Evolutionary conservation across 2,797 vertebrate species (phyloP).

Genomic region (Coranthus polyacanthus): DNA sequence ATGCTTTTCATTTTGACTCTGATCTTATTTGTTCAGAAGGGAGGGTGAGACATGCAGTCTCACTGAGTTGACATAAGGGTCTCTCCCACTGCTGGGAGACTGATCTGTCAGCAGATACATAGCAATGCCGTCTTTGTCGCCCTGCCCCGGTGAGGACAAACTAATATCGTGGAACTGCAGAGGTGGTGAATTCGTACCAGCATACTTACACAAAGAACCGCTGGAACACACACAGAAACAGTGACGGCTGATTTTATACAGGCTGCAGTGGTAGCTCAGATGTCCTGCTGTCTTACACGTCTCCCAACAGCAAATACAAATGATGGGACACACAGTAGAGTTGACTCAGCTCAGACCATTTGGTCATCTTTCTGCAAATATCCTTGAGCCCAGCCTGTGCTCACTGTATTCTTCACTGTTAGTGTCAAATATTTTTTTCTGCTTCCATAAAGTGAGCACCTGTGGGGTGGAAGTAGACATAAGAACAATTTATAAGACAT

Average conservation of each 20-base stretch:
- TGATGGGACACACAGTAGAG: slow-evolving; percentile 24
- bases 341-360: slow-evolving; percentile 7
- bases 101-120: slow-evolving; percentile 75
- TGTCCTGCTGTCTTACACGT: slow-evolving; percentile 19
- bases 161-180: slow-evolving; percentile 70
- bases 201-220: slow-evolving; percentile 29
- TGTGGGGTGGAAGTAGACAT: background rate
- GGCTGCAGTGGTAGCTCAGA: slow-evolving; percentile 20
- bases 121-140: slow-evolving; percentile 49
- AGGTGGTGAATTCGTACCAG: slow-evolving; percentile 52
- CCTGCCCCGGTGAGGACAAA: slow-evolving; percentile 62
- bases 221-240: slow-evolving; percentile 12
- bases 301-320: slow-evolving; percentile 28
- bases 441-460: slow-evolving; percentile 6
- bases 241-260: slow-evolving; percentile 12
- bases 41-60: slow-evolving; percentile 53
- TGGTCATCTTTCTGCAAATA: slow-evolving; percentile 37
- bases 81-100: slow-evolving; percentile 59
- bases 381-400: slow-evolving; percentile 12
- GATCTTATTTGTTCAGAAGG: slow-evolving; percentile 79
- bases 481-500: background rate
- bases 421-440: slow-evolving; percentile 8
- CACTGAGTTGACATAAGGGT: slow-evolving; percentile 67
- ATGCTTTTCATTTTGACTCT: slow-evolving; percentile 79
- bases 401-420: slow-evolving; percentile 15